A percentile compares a stretch with the other conserved stretches of the same genome.
Evolutionary conservation across 2,888 invertebrate genomes (phyloP).

Genomic region (Trachelus iudaicus): DNA sequence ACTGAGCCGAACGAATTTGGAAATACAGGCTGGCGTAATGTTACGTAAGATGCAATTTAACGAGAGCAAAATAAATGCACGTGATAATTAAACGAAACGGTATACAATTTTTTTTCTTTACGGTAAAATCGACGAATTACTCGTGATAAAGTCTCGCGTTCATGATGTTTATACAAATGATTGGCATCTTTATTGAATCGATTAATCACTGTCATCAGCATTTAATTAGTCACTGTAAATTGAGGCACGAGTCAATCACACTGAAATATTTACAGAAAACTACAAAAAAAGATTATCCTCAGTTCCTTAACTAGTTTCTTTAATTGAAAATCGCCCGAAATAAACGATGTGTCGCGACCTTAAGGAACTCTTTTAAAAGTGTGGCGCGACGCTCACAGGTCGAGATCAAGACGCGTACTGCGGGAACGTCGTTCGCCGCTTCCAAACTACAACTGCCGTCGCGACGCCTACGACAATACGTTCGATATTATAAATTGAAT

Average conservation of each 20-base stretch:
- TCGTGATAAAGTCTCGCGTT: background rate
- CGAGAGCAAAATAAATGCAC: background rate
- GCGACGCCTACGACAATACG: slow-evolving; percentile 29
- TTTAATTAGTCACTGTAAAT: background rate
- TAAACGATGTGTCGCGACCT: background rate
- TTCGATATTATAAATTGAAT: background rate
- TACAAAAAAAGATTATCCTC: background rate
- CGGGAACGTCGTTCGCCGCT: slow-evolving; percentile 19
- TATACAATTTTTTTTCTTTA: background rate
- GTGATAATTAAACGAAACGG: no score
- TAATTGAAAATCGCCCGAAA: background rate
- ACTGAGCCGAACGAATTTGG: background rate
- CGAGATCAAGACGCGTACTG: slow-evolving; percentile 33
- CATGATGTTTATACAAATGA: background rate
- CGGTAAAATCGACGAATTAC: background rate
- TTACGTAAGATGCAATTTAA: background rate
- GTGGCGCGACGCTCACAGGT: slow-evolving; percentile 19
- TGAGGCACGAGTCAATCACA: background rate
- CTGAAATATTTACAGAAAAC: background rate
- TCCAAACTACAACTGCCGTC: slow-evolving; percentile 24
- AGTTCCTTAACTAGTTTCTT: background rate
- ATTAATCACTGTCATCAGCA: background rate
- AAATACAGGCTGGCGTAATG: background rate
- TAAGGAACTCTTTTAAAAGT: background rate
- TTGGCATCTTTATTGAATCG: background rate